A percentile compares a stretch with the other conserved stretches of the same genome.
Conservation (phyloP, 2,888 invertebrate species). For the Drosophila anceps region DNA sequence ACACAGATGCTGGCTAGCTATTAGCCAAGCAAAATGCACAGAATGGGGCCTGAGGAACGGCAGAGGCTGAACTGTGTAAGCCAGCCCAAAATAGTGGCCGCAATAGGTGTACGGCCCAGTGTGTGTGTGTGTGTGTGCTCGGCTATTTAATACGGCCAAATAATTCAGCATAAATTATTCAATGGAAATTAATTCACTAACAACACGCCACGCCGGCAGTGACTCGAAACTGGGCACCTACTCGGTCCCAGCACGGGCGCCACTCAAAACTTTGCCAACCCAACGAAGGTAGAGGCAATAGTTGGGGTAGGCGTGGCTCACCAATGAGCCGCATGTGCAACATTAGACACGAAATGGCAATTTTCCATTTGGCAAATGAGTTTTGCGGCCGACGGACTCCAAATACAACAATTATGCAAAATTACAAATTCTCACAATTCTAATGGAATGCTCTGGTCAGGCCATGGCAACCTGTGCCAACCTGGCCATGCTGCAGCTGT, state of each 20-base stretch:
- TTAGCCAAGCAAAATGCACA: conserved; percentile 44
- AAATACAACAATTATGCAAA: conserved; percentile 83
- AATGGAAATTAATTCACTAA: conserved; percentile 82
- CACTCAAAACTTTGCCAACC: conserved; percentile 62
- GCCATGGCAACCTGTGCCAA: not conserved
- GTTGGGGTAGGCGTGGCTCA: conserved; percentile 3
- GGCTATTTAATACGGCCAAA: conserved; percentile 76
- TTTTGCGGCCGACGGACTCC: conserved; percentile 82
- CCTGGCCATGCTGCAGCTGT: conserved; percentile 25
- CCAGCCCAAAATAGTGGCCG: conserved; percentile 28
- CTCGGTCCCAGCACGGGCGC: conserved; percentile 26
- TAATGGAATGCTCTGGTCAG: conserved; percentile 76
- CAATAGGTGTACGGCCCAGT: conserved; percentile 35
- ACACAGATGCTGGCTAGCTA: conserved; percentile 3
- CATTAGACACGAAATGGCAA: conserved; percentile 83
- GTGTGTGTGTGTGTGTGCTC: conserved; percentile 8
- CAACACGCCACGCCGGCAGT: conserved; percentile 54
- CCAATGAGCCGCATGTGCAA: conserved; percentile 74
- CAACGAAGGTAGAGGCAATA: not conserved
- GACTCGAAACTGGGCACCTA: conserved; percentile 22
- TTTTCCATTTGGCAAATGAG: conserved; percentile 84
- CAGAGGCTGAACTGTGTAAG: conserved; percentile 16
- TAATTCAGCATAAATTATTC: conserved; percentile 82
- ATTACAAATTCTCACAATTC: conserved; percentile 83
- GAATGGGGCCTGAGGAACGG: conserved; percentile 13